Conservation (phyloP, 2,113 vertebrate species). For the Oncorhynchus tshawytscha region DNA sequence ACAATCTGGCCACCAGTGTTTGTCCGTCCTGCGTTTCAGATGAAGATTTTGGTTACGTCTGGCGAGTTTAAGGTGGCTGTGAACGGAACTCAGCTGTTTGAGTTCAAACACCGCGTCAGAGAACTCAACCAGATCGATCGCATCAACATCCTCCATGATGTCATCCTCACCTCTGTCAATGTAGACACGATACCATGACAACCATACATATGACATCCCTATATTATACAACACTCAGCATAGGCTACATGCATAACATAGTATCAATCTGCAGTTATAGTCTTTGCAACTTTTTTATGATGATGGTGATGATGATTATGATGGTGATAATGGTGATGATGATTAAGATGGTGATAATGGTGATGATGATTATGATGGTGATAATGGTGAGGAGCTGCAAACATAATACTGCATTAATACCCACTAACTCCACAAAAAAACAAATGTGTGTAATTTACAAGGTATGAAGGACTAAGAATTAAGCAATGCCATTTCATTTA, state of each 20-base stretch:
- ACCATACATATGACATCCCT: background rate
- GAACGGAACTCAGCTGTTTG: conserved; percentile 74
- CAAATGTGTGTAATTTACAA: no score
- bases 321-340: background rate
- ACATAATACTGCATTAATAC: background rate
- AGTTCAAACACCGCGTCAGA: conserved; percentile 71
- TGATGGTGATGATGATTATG: background rate
- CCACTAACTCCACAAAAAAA: no score
- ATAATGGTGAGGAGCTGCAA: no score
- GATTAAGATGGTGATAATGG: no score
- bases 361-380: no score
- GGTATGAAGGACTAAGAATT: no score
- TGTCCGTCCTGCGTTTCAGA: conserved; percentile 53
- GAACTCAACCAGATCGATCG: conserved; percentile 76
- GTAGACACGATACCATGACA: conserved; percentile 72
- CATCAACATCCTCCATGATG: conserved; percentile 75
- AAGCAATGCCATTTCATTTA: no score
- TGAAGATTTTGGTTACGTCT: conserved; percentile 75
- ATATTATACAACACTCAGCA: no score
- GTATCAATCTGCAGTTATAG: background rate
- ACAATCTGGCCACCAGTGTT: background rate
- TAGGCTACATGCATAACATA: background rate
- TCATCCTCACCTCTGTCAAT: conserved; percentile 68
- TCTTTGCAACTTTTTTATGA: background rate
- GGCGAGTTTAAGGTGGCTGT: conserved; percentile 72